phyloP scores from a whole-genome alignment of 1,140 invertebrate species.

The Microplitis demolitor region DNA sequence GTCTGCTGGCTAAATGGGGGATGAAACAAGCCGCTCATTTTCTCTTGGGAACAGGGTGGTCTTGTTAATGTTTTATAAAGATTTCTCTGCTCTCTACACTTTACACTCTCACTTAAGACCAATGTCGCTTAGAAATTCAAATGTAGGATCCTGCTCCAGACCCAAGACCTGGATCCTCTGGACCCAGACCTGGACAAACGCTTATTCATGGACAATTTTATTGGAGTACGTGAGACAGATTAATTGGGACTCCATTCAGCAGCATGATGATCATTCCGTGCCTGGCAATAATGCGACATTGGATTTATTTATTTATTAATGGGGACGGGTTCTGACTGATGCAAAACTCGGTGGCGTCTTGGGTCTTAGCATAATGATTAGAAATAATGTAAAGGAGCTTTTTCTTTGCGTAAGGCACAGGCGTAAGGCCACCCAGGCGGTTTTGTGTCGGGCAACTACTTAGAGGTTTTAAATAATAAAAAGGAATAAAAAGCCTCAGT shows the following conservation, averaged over 20 bases:
- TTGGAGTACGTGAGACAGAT: background rate
- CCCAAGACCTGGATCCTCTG: too few species aligned
- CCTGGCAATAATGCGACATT: background rate
- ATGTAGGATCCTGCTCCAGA: too few species aligned
- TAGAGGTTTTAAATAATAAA: background rate
- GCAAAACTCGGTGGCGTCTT: too few species aligned
- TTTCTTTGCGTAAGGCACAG: background rate
- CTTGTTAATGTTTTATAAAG: constrained; percentile 1
- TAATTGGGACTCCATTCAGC: background rate
- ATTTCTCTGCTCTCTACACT: background rate
- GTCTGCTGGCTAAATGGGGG: constrained; percentile 24
- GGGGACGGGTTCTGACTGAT: too few species aligned
- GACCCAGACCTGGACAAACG: too few species aligned
- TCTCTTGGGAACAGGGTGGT: constrained; percentile 37
- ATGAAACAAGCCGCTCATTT: constrained; percentile 52
- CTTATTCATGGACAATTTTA: too few species aligned
- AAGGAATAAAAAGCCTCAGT: too few species aligned
- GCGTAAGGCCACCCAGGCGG: background rate
- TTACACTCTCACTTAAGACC: too few species aligned
- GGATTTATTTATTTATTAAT: background rate
- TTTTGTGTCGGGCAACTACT: background rate
- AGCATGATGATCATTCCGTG: background rate
- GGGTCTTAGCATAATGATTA: background rate
- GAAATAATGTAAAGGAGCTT: background rate
- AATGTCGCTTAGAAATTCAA: too few species aligned